Evolutionary conservation across 2,797 vertebrate genomes (phyloP).

Genomic region (Allobates femoralis): DNA sequence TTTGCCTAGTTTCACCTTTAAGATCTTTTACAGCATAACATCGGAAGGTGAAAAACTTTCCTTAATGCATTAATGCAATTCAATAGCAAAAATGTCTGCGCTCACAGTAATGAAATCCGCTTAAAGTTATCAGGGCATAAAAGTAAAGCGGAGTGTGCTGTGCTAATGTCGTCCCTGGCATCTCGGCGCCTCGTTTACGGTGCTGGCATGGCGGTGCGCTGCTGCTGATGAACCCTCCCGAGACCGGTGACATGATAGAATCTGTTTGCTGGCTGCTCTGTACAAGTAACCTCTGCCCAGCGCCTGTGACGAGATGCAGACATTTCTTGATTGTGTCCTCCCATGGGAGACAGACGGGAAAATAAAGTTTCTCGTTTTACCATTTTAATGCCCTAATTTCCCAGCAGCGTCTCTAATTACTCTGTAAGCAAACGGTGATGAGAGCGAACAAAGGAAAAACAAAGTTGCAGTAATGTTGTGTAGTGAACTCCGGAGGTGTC

Average conservation of each 20-base stretch:
- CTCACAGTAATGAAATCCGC: constrained; percentile 25
- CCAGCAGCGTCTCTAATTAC: constrained; percentile 51
- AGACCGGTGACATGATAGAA: constrained; percentile 25
- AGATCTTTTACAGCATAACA: background rate
- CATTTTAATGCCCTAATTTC: constrained; percentile 39
- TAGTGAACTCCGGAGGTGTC: background rate
- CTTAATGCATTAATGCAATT: constrained; percentile 5
- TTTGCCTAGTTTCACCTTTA: background rate
- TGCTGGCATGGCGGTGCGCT: background rate
- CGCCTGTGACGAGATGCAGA: constrained; percentile 30
- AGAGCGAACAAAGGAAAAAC: constrained; percentile 26
- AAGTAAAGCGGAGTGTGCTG: constrained; percentile 8
- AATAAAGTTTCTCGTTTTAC: constrained; percentile 22
- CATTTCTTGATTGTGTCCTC: constrained; percentile 36
- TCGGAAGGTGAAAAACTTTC: background rate
- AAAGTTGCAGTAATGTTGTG: constrained; percentile 1
- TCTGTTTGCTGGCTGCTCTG: constrained; percentile 12
- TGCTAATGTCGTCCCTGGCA: constrained; percentile 40
- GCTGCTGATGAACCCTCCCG: constrained; percentile 23
- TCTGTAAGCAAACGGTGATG: constrained; percentile 17
- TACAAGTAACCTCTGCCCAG: constrained; percentile 34
- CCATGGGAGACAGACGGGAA: constrained; percentile 25
- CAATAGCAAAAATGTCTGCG: background rate
- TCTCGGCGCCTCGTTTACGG: constrained; percentile 16
- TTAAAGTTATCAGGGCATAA: constrained; percentile 44